Percentiles rank a stretch among this genome's conserved stretches.
phyloP scores from a whole-genome alignment of 2,797 vertebrate genomes.

The Sebastes trivittatus region DNA sequence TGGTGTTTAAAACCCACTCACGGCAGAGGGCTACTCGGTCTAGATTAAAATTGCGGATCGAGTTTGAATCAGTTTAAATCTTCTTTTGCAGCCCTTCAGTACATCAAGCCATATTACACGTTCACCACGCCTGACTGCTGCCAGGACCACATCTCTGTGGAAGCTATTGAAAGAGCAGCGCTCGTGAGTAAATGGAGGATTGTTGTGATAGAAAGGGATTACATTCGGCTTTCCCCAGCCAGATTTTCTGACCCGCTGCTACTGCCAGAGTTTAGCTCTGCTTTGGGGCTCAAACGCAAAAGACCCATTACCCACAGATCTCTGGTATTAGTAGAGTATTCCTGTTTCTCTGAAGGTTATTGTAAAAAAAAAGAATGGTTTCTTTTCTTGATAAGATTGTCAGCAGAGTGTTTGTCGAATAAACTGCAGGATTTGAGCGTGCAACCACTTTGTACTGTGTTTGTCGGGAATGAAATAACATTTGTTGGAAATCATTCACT shows the following conservation, averaged over 20 bases:
- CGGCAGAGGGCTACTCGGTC: too few species aligned
- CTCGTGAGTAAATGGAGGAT: constrained; percentile 38
- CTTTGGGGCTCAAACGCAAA: constrained; percentile 35
- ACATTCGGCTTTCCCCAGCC: constrained; percentile 22
- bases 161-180: constrained; percentile 17
- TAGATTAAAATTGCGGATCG: too few species aligned
- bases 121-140: neutral
- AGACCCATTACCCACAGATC: constrained; percentile 12
- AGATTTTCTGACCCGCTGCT: constrained; percentile 43
- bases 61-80: neutral
- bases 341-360: neutral
- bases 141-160: constrained; percentile 14
- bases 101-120: neutral
- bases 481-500: neutral
- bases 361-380: neutral
- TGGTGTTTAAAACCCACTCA: too few species aligned
- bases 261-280: constrained; percentile 33
- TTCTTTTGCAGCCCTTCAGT: neutral
- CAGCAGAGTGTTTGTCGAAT: neutral
- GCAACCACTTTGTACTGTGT: neutral
- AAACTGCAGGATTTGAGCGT: neutral
- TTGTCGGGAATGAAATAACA: neutral
- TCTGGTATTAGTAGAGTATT: neutral
- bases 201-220: constrained; percentile 45
- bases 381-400: neutral